Base-by-base conservation (phyloP, 92 coral and sea anemone genomes). In the Montipora capitata region DNA sequence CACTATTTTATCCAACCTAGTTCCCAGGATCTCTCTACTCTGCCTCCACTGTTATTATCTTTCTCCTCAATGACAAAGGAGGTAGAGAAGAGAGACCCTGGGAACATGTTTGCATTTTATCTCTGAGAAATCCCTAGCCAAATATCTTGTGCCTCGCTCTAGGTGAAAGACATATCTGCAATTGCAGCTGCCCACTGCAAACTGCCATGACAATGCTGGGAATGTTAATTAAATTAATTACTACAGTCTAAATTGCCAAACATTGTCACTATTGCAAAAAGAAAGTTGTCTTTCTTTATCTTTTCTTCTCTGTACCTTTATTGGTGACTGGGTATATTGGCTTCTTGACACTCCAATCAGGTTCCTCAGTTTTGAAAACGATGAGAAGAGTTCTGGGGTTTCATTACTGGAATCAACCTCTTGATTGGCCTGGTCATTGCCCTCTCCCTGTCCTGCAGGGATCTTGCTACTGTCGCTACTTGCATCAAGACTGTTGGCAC, bases 381-480 rank as follows among this genome's bases (percentile, higher is more conserved):
- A 88, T 5, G 98, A 91, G 17, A 89, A 81, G 10, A 83, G 54
- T 71, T 95, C 96, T 10, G 92, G 90, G 11, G 94, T 94, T 43
- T 92, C 85, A 64, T 84, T 88, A 10, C 77, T 88, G 6, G 92
- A 73, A 38, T 88, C 68, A 41, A 68, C 18, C 9, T 78, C 80
- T 52, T 57, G 52, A 66, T 43, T 73, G 80, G 35, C 78, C 66
- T 44, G 76, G 39, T 45, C 68, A 13, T 39, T 79, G 61, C 88
- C 88, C 2, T 78, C 94, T 11, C 96, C 91, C 79, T 95, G 96
- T 11, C 89, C 98, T n/a, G 98, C 85, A 0, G 90, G 95, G 18
- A 95, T 95, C 66, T 88, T 87, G 63, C 96, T 89, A 63, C 96
- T 95, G n/a, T 95, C 98, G 80, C 88, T 94, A 15, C 94, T 95